phyloP scores from a whole-genome alignment of 2,888 invertebrate genomes.

The Ariolimax columbianus region DNA sequence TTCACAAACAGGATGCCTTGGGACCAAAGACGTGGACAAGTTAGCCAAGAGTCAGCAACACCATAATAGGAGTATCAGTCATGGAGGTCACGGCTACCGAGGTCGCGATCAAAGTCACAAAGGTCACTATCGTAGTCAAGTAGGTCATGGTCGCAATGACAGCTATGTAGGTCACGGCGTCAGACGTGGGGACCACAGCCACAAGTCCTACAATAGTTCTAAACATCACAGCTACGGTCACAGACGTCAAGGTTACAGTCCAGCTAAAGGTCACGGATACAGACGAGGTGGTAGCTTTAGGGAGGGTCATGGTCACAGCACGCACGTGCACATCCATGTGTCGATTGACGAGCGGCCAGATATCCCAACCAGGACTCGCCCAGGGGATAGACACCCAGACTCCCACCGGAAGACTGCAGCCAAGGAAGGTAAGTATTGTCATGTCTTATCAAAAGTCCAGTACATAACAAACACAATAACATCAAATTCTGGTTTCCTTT shows the following conservation, averaged over 20 bases:
- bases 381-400: neutral
- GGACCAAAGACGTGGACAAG: no score
- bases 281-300: neutral
- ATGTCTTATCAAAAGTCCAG: no score
- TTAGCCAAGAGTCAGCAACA: no score
- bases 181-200: neutral
- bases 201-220: neutral
- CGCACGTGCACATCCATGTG: constrained; percentile 3
- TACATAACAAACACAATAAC: neutral
- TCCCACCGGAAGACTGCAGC: no score
- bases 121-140: neutral
- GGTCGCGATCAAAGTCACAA: neutral
- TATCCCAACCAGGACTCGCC: neutral
- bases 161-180: neutral
- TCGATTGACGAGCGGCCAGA: neutral
- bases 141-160: neutral
- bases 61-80: neutral
- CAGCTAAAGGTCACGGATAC: neutral
- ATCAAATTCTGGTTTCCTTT: no score
- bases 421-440: neutral
- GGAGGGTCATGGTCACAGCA: neutral
- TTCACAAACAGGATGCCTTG: no score
- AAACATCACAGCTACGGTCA: neutral
- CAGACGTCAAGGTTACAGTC: neutral
- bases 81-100: neutral